Evolutionary conservation across 2,888 invertebrate genomes (phyloP).

Genomic region (Reticulitermes lucifugus): DNA sequence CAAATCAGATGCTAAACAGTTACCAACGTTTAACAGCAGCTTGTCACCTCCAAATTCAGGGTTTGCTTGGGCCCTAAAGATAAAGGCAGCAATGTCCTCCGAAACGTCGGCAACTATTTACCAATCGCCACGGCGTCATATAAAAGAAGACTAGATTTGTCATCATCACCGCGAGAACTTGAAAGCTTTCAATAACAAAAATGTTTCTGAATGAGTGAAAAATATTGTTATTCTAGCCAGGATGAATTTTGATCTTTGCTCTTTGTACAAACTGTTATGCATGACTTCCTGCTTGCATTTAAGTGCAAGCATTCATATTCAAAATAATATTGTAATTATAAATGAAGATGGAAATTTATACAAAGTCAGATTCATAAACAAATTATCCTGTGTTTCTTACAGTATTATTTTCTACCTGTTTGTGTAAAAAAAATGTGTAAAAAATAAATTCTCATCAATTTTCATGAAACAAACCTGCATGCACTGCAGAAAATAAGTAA

Average conservation of each 20-base stretch:
- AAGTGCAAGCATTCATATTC: not conserved
- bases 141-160: too few relatives aligned
- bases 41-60: too few relatives aligned
- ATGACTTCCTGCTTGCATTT: not conserved
- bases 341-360: not conserved
- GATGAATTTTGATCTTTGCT: not conserved
- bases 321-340: not conserved
- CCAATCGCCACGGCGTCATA: too few relatives aligned
- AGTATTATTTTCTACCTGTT: not conserved
- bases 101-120: too few relatives aligned
- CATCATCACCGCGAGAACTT: too few relatives aligned
- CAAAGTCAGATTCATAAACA: not conserved
- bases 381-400: not conserved
- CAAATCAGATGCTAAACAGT: too few relatives aligned
- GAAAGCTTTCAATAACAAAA: too few relatives aligned
- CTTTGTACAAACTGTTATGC: not conserved
- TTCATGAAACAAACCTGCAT: not conserved
- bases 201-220: not conserved
- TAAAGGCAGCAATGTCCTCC: too few relatives aligned
- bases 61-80: too few relatives aligned
- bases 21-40: too few relatives aligned
- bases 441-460: not conserved
- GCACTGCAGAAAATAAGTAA: not conserved
- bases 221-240: not conserved
- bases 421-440: conserved; percentile 7